Conservation (phyloP, 2,888 invertebrate genomes). For the Lathronympha strigana region DNA sequence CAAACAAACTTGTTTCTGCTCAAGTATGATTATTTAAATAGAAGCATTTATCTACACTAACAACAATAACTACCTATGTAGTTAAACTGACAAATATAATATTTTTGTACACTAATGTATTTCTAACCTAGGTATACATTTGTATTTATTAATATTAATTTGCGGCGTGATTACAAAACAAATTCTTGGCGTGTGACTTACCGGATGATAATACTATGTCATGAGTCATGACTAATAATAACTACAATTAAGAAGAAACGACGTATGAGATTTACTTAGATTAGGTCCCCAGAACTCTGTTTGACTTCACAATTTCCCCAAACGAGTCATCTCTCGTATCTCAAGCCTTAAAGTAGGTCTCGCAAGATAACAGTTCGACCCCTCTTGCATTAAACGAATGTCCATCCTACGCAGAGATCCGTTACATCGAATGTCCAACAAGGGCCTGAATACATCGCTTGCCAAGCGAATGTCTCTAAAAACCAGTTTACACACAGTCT, state of each 20-base stretch:
- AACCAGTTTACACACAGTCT: neutral
- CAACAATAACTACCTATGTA: no score
- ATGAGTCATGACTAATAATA: slow-evolving; percentile 31
- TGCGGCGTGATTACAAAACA: neutral
- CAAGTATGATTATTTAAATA: no score
- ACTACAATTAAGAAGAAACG: slow-evolving; percentile 38
- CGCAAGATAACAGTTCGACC: slow-evolving; percentile 33
- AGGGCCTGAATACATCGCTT: slow-evolving; percentile 5
- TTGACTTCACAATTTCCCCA: slow-evolving; percentile 10
- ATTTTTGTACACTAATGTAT: no score
- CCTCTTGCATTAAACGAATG: slow-evolving; percentile 38
- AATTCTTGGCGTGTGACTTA: neutral
- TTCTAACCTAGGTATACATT: no score
- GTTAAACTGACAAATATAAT: no score
- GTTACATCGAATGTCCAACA: slow-evolving; percentile 37
- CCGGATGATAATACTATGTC: slow-evolving; percentile 23
- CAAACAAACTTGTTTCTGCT: no score
- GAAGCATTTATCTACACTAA: no score
- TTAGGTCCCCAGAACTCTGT: slow-evolving; percentile 28
- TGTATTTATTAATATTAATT: no score
- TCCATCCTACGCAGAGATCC: slow-evolving; percentile 39
- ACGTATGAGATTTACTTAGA: slow-evolving; percentile 34
- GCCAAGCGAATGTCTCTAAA: neutral
- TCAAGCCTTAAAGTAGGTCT: slow-evolving; percentile 23
- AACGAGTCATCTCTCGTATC: slow-evolving; percentile 31